Conservation (phyloP, 2,797 vertebrate genomes). For the Coracias cyanogaster region DNA sequence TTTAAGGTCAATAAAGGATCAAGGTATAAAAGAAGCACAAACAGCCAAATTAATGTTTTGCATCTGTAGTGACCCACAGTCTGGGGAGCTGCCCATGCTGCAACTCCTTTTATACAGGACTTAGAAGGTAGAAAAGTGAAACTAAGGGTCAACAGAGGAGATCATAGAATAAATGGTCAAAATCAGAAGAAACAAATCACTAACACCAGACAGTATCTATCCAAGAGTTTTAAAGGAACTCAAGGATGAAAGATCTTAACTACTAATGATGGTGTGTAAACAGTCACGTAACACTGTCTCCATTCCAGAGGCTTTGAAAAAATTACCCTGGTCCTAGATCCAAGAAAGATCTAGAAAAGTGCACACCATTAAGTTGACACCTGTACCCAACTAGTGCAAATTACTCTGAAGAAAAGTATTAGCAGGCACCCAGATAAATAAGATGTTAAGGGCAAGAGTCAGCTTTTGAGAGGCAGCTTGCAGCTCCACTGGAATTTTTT, state of each 20-base stretch:
- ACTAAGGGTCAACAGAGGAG: not conserved
- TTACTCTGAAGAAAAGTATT: not conserved
- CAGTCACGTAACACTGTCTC: not conserved
- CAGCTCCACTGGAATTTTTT: not conserved
- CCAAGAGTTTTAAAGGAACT: not conserved
- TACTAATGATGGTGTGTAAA: not conserved
- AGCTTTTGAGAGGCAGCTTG: not conserved
- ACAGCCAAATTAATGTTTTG: not conserved
- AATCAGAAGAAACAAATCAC: not conserved
- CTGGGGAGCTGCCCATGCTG: not conserved
- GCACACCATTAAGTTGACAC: not conserved
- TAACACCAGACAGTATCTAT: not conserved
- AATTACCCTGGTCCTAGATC: not conserved
- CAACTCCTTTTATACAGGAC: not conserved
- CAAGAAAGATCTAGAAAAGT: not conserved
- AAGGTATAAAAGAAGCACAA: not conserved
- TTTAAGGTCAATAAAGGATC: constrained; percentile 1
- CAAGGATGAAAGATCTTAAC: not conserved
- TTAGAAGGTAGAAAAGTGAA: not conserved
- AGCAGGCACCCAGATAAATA: not conserved
- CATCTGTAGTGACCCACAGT: not conserved
- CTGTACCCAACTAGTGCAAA: not conserved
- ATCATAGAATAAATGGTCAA: not conserved
- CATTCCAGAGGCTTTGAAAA: not conserved
- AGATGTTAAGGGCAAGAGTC: not conserved